phyloP scores from a whole-genome alignment of 1,140 invertebrate species.

The Nomia melanderi region DNA sequence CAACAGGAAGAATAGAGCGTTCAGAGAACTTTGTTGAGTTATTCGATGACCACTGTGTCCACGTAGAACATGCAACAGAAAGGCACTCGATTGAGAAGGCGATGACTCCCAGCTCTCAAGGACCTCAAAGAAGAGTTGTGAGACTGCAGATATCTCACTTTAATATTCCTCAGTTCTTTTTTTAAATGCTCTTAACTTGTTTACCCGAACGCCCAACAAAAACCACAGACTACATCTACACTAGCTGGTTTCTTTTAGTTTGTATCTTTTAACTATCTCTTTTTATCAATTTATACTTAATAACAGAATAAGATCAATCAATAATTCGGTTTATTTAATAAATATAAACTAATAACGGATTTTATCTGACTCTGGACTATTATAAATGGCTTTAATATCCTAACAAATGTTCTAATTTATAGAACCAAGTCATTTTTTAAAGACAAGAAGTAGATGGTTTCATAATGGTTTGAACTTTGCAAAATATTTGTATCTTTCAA shows the following conservation, averaged over 20 bases:
- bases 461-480: background rate
- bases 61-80: constrained; percentile 39
- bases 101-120: constrained; percentile 43
- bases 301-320: background rate
- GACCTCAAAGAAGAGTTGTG: constrained; percentile 31
- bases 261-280: no score
- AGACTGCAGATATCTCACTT: constrained; percentile 35
- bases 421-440: background rate
- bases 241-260: background rate
- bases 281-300: background rate
- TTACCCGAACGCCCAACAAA: background rate
- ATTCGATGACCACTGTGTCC: constrained; percentile 35
- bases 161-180: background rate
- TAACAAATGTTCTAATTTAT: background rate
- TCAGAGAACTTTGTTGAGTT: constrained; percentile 14
- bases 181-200: background rate
- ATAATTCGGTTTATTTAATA: background rate
- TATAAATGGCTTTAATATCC: background rate
- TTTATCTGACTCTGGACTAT: background rate
- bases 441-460: background rate
- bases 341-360: background rate
- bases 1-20: constrained; percentile 3
- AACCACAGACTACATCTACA: background rate
- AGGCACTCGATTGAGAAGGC: constrained; percentile 36
- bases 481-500: background rate